Conservation (phyloP, 1,140 invertebrate genomes). For the Drosophila teissieri region DNA sequence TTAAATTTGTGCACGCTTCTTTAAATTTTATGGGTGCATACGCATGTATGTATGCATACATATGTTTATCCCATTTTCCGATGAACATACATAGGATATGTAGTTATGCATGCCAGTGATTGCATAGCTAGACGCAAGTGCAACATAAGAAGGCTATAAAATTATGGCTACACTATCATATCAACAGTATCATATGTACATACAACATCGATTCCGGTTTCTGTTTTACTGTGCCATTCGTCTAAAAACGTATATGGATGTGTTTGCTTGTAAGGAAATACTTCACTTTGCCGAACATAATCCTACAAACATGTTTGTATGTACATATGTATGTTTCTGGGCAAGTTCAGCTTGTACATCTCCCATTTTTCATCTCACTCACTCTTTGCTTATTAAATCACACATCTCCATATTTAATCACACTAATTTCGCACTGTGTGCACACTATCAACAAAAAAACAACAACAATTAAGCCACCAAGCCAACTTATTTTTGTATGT, state of each 20-base stretch:
- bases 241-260: conserved; percentile 17
- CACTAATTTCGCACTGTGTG: conserved; percentile 52
- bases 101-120: conserved; percentile 2
- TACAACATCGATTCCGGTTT: conserved; percentile 45
- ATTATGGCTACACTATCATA: conserved; percentile 33
- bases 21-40: background rate
- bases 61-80: too few relatives aligned
- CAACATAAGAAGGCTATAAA: conserved; percentile 18
- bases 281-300: conserved; percentile 12
- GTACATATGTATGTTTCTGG: background rate
- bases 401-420: conserved; percentile 63
- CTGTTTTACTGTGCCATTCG: conserved; percentile 60
- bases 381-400: conserved; percentile 48
- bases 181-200: conserved; percentile 35
- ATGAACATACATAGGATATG: background rate
- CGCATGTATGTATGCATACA: background rate
- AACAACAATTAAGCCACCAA: conserved; percentile 42
- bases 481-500: conserved; percentile 20
- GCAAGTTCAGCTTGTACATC: conserved; percentile 14
- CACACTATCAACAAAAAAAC: conserved; percentile 23
- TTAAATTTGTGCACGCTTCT: background rate
- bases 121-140: conserved; percentile 2
- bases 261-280: background rate
- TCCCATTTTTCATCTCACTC: background rate
- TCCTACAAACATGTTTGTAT: background rate